phyloP scores from a whole-genome alignment of 2,113 vertebrate species.

The Tachuris rubrigastra region DNA sequence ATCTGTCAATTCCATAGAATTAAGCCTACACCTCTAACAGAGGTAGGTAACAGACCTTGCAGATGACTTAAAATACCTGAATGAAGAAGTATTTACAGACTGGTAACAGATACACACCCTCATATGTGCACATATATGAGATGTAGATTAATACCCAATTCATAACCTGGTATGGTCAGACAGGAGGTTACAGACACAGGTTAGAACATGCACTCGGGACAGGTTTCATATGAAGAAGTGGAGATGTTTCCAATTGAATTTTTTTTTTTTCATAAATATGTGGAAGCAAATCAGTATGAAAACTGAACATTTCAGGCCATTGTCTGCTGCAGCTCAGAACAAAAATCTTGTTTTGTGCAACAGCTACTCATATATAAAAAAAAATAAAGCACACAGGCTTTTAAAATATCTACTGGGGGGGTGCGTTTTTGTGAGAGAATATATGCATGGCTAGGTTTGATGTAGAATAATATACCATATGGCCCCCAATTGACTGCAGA shows the following conservation, averaged over 20 bases:
- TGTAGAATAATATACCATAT: constrained; percentile 19
- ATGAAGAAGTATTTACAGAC: background rate
- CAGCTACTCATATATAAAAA: background rate
- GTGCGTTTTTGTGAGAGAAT: background rate
- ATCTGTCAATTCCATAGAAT: background rate
- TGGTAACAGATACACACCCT: background rate
- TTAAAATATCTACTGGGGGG: background rate
- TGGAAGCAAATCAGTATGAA: background rate
- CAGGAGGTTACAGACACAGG: background rate
- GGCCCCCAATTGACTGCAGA: constrained; percentile 9
- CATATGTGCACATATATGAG: background rate
- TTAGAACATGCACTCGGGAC: background rate
- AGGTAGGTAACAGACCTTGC: background rate
- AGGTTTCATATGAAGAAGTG: background rate
- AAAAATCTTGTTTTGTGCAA: background rate
- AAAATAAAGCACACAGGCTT: background rate
- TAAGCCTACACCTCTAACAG: background rate
- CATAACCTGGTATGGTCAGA: background rate
- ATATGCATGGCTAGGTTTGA: background rate
- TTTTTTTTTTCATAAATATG: background rate
- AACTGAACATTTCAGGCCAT: background rate
- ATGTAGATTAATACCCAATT: background rate
- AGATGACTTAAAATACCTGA: background rate
- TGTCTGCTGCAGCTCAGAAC: background rate
- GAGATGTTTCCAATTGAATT: background rate